phyloP scores from a whole-genome alignment of 92 coral and sea anemone genomes.

The Porites divaricata region DNA sequence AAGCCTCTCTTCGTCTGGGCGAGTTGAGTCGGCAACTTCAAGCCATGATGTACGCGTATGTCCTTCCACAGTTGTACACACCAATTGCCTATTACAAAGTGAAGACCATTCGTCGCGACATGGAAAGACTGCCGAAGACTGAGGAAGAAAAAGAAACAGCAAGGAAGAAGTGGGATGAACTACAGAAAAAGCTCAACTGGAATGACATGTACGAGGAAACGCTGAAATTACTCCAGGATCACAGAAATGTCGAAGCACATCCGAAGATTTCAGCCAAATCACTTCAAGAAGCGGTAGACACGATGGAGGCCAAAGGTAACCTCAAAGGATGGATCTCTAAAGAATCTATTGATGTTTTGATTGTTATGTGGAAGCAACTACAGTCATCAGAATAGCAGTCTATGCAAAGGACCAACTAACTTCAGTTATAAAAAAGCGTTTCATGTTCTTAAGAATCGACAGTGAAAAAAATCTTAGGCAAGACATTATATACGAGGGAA shows the following conservation, averaged over 20 bases:
- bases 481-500: too few species aligned
- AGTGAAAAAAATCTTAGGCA: too few species aligned
- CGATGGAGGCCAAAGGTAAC: constrained; percentile 34
- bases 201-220: constrained; percentile 52
- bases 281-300: constrained; percentile 28
- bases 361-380: constrained; percentile 53
- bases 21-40: constrained; percentile 58
- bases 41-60: constrained; percentile 51
- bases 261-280: constrained; percentile 25
- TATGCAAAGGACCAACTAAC: too few species aligned
- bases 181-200: constrained; percentile 54
- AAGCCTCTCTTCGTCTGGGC: constrained; percentile 38
- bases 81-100: constrained; percentile 58
- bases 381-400: not conserved
- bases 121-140: constrained; percentile 39
- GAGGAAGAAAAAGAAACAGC: constrained; percentile 45
- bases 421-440: too few species aligned
- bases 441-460: too few species aligned
- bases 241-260: constrained; percentile 56
- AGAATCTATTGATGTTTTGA: constrained; percentile 23
- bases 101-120: constrained; percentile 50
- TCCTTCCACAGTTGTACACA: constrained; percentile 44
- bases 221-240: constrained; percentile 54
- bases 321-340: constrained; percentile 53
- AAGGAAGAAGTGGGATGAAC: constrained; percentile 17